phyloP scores from a whole-genome alignment of 2,797 vertebrate genomes.

The Melanotaenia maccullochi region DNA sequence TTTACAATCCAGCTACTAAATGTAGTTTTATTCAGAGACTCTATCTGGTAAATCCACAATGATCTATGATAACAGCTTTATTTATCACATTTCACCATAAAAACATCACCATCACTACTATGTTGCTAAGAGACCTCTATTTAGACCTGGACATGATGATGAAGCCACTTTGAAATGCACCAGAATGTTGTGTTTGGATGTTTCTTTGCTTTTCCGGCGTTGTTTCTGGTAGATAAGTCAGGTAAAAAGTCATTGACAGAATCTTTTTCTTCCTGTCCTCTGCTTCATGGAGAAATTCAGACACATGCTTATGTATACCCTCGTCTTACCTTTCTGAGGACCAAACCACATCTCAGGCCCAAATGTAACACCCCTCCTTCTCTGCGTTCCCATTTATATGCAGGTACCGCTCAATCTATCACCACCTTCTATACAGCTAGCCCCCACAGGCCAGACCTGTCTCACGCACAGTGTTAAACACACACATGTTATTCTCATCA shows the following conservation, averaged over 20 bases:
- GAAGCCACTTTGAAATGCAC: too few relatives aligned
- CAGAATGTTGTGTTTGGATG: too few relatives aligned
- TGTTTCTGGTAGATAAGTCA: too few relatives aligned
- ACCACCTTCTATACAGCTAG: slow-evolving; percentile 35
- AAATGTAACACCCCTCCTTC: slow-evolving; percentile 5
- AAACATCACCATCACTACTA: too few relatives aligned
- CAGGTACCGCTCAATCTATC: slow-evolving; percentile 57
- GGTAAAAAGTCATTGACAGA: slow-evolving; percentile 12
- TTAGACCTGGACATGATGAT: too few relatives aligned
- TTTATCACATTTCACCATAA: too few relatives aligned
- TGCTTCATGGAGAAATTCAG: not conserved
- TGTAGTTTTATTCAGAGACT: too few relatives aligned
- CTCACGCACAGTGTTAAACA: slow-evolving; percentile 55
- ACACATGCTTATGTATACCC: slow-evolving; percentile 12
- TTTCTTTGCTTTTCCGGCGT: too few relatives aligned
- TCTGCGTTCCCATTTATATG: slow-evolving; percentile 45
- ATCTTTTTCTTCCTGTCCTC: slow-evolving; percentile 2
- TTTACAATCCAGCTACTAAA: too few relatives aligned
- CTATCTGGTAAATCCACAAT: too few relatives aligned
- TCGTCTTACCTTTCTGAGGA: not conserved
- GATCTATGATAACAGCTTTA: too few relatives aligned
- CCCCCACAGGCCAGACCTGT: slow-evolving; percentile 35
- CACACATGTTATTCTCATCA: slow-evolving; percentile 80
- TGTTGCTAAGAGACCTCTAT: too few relatives aligned
- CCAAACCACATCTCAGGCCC: slow-evolving; percentile 30